These are phyloP conservation scores for Thamnophis sirtalis DNA, from an alignment of 2,113 vertebrate genomes.

Conservation along the genomic window DNA sequence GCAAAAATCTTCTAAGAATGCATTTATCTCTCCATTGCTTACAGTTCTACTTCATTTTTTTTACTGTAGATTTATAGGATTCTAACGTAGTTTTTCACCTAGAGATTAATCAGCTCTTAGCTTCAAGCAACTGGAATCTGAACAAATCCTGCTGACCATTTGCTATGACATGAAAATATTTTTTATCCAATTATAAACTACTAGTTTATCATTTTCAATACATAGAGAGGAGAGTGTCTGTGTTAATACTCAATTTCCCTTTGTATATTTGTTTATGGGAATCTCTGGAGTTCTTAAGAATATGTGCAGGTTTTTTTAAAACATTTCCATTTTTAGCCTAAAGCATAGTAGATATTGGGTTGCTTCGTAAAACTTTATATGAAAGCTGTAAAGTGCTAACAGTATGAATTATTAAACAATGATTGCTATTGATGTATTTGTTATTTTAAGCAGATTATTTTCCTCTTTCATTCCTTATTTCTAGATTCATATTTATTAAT, in stretches of 20 bases:
- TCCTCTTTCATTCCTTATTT: background rate
- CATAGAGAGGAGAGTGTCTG: background rate
- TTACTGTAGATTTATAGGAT: background rate
- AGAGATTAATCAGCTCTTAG: background rate
- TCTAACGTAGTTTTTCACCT: background rate
- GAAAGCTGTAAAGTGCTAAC: background rate
- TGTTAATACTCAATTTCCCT: background rate
- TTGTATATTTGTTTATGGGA: background rate
- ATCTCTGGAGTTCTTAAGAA: background rate
- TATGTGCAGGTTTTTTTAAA: background rate
- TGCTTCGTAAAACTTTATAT: background rate
- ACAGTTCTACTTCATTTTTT: background rate
- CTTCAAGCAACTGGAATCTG: background rate
- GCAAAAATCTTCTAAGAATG: background rate
- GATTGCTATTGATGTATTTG: background rate
- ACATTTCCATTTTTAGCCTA: background rate
- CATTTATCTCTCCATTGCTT: background rate
- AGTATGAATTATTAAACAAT: background rate
- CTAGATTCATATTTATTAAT: background rate
- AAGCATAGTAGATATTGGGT: background rate
- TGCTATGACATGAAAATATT: background rate
- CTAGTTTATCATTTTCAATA: background rate
- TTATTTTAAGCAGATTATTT: background rate
- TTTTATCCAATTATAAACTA: background rate
- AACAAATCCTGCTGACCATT: background rate